Evolutionary conservation across 2,797 vertebrate species (phyloP).

Genomic region (Rhynchonycteris naso): DNA sequence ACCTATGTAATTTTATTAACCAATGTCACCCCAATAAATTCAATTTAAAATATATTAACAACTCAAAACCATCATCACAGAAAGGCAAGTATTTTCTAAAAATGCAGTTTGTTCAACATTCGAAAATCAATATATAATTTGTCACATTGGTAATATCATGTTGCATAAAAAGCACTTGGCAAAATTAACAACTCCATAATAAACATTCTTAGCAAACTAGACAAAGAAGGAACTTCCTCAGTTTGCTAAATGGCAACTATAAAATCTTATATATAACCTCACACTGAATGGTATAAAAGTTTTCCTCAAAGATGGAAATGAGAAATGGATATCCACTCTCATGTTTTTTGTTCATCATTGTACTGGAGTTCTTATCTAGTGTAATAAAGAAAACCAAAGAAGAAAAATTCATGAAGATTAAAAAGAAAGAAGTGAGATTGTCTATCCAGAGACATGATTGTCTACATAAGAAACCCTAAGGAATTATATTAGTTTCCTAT

Average conservation of each 20-base stretch:
- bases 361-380: background rate
- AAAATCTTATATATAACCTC: background rate
- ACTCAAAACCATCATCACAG: background rate
- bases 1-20: background rate
- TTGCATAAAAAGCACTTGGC: background rate
- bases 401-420: background rate
- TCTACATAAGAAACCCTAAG: conserved; percentile 4
- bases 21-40: background rate
- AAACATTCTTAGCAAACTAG: background rate
- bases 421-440: background rate
- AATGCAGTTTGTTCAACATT: background rate
- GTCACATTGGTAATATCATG: background rate
- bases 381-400: background rate
- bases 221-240: background rate
- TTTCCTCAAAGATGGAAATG: background rate
- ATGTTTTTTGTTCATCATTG: background rate
- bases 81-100: background rate
- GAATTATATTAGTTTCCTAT: background rate
- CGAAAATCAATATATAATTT: background rate
- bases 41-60: background rate
- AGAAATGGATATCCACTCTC: background rate
- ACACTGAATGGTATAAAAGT: background rate
- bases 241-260: background rate
- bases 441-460: background rate
- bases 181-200: background rate